Evolutionary conservation across 92 coral and sea anemone genomes (phyloP), one percentile per base, ranked within the genome.

Genomic region (Palythoa caribaeorum): DNA sequence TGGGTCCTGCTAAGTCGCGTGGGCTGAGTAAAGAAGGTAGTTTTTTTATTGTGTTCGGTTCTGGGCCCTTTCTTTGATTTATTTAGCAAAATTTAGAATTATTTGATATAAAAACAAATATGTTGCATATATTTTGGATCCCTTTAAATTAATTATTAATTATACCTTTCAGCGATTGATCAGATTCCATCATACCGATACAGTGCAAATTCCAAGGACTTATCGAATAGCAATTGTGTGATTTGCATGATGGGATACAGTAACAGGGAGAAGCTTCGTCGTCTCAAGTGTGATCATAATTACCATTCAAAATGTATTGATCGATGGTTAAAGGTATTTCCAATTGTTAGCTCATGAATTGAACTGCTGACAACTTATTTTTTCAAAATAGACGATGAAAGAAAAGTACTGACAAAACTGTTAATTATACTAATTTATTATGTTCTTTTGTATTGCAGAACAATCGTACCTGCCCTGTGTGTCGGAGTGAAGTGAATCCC

Each of bases 251-350:
- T 96, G 95, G 95, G 95, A 48, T 97, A 97, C 87, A 91, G 79
- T 73, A 97, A 97, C 77, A 88, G 92, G 59, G 99, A 97, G 91
- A 97, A 97, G 75, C 94, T 97, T 5, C 72, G 99, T 47, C 96
- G 95, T 68, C 91, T 97, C 55, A 98, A 96, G 14, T 97, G 99
- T 78, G 90, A 92, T 38, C 99, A 97, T 71, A 98, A 95, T 84
- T 97, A 95, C 88, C 99, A 97, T 78, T 94, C 99, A 17, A 97
- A 97, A 78, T 97, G 99, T 78, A 95, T 97, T 53, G 99, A 97
- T 89, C 94, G 98, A 73, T 96, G 98, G 98, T 92, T 96, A 20
- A 96, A 92, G 98, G 98, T 96, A 69, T 28, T 69, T 15, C 6
- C 6, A 2, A 1, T 28, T 69, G 10, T 36, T 5, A 69, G 39